These are phyloP conservation scores for Protobothrops mucrosquamatus DNA, from an alignment of 2,113 vertebrate genomes.

Conservation along the genomic window DNA sequence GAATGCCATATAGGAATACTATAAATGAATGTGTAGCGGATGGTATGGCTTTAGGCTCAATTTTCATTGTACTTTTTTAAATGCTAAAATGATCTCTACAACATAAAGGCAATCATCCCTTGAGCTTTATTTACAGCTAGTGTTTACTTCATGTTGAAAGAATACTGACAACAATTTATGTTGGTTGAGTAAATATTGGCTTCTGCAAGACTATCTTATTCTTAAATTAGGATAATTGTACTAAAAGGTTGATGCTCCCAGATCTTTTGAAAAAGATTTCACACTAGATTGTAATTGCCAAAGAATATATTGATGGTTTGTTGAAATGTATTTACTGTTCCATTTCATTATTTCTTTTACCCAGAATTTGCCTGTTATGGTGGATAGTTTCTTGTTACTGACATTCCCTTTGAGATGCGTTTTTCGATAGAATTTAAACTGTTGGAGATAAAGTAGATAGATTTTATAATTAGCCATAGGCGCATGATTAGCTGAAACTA, in stretches of 20 bases:
- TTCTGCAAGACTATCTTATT: neutral
- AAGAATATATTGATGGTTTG: neutral
- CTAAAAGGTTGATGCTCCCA: slow-evolving; percentile 24
- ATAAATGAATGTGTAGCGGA: neutral
- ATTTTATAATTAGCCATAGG: neutral
- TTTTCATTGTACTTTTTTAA: neutral
- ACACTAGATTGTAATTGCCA: neutral
- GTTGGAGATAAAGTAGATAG: neutral
- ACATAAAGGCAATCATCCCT: neutral
- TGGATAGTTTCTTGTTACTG: neutral
- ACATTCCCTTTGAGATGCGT: neutral
- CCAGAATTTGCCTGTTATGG: neutral
- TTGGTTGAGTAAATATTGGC: neutral
- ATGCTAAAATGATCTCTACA: neutral
- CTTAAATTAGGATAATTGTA: neutral
- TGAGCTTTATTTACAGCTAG: neutral
- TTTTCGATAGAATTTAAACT: neutral
- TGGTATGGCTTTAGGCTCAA: neutral
- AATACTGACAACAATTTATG: neutral
- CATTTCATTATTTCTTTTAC: neutral
- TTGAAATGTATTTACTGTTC: neutral
- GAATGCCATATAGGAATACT: neutral
- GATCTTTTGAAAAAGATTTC: slow-evolving; percentile 30
- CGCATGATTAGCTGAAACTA: neutral
- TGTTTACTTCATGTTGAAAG: neutral